Base-by-base conservation (phyloP, 2,888 invertebrate species). In the Mythimna loreyi region DNA sequence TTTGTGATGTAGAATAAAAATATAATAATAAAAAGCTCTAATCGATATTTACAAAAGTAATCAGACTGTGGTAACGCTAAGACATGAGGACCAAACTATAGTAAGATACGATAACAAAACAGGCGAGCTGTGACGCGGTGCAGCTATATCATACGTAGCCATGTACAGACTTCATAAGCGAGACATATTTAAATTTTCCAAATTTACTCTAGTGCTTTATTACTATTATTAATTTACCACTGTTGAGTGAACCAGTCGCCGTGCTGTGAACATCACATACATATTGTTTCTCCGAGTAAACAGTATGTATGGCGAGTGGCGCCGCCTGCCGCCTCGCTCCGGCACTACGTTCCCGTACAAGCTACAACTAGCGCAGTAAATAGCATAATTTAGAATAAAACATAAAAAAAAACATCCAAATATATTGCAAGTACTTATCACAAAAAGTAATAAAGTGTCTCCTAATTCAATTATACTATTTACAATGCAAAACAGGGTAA, bases 401-500 rank as follows among this genome's bases (percentile, higher is more conserved):
- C 86, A 84, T 81, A 2, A 76, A 71, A 75, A 40, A 67, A 67
- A 55, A 45, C 33, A 53, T 72, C 84, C 86, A 86, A 90, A 90
- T 84, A 85, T 93, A 94, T 93, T 94, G 93, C 94, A 92, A 90
- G 86, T 93, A 92, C 91, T 90, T 93, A 94, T 94, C 93, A 94
- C 93, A 93, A 92, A 77, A 91, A 87, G 73, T 82, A 87, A 85
- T 82, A 81, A 88, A 87, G 85, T 85, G 81, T 86, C 84, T 87
- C 87, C 90, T 90, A 90, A 87, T 90, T 89, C 88, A 88, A 89
- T 91, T 90, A 92, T 93, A 90, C 90, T 94, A 95, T 95, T 92
- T 95, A 95, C 95, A 95, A 86, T 89, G 95, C 94, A 94, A 94
- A 93, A 90, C 89, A 94, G 90, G 91, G 87, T 90, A 91, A 92